Conservation (phyloP, 2,888 invertebrate genomes). For the Tholera decimalis region DNA sequence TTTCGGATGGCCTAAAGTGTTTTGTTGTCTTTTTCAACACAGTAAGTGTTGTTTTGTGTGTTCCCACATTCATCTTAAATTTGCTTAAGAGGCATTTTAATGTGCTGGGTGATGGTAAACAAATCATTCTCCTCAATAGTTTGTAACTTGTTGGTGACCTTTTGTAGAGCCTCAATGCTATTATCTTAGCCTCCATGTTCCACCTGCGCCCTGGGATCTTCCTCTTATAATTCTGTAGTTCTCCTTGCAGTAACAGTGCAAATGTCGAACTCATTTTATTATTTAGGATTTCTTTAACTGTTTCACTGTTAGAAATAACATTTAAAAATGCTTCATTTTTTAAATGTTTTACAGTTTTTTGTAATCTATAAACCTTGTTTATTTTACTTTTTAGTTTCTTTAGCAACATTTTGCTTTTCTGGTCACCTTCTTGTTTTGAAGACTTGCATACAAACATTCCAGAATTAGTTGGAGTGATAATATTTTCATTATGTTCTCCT, state of each 20-base stretch:
- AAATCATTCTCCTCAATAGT: slow-evolving; percentile 10
- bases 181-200: slow-evolving; percentile 15
- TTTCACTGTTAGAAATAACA: neutral
- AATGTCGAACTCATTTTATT: slow-evolving; percentile 10
- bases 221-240: slow-evolving; percentile 20
- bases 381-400: slow-evolving; percentile 5
- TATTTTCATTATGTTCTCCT: slow-evolving; percentile 8
- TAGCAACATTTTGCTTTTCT: neutral
- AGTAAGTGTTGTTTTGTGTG: too few species aligned
- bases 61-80: too few species aligned
- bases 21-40: too few species aligned
- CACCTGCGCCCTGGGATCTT: slow-evolving; percentile 19
- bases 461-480: neutral
- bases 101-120: slow-evolving; percentile 9
- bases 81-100: too few species aligned
- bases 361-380: slow-evolving; percentile 7
- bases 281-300: neutral
- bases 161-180: slow-evolving; percentile 18
- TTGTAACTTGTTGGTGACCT: slow-evolving; percentile 19
- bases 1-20: too few species aligned
- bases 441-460: too few species aligned
- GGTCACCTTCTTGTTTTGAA: too few species aligned
- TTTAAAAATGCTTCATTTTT: slow-evolving; percentile 16
- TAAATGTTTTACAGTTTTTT: slow-evolving; percentile 17
- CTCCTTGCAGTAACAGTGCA: slow-evolving; percentile 26